These are phyloP conservation scores for Corvus moneduloides DNA, from an alignment of 2,113 vertebrate genomes.

Conservation along the genomic window DNA sequence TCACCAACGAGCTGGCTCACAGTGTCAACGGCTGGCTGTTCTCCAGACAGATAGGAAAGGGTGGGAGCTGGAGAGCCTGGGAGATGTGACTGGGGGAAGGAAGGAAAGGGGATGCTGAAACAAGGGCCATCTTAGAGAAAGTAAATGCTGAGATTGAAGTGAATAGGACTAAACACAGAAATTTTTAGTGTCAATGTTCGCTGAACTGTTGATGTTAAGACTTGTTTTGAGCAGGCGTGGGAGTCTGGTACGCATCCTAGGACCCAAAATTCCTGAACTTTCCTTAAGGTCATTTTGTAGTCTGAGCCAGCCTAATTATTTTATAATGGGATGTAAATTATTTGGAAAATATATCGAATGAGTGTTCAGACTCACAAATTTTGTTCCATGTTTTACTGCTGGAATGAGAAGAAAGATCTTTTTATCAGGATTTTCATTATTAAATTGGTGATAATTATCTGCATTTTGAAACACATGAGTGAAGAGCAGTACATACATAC, in stretches of 20 bases:
- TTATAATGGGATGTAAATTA: conserved; percentile 46
- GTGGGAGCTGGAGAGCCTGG: background rate
- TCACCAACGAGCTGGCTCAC: background rate
- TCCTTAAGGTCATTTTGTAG: conserved; percentile 23
- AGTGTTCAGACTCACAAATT: background rate
- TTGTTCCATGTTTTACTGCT: background rate
- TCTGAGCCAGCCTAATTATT: conserved; percentile 55
- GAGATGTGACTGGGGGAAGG: background rate
- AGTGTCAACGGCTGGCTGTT: background rate
- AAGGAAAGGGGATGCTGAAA: background rate
- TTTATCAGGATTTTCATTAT: conserved; percentile 17
- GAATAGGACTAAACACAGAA: background rate
- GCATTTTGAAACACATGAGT: background rate
- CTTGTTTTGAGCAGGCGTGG: conserved; percentile 4
- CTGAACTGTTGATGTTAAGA: background rate
- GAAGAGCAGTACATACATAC: background rate
- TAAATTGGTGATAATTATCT: conserved; percentile 27
- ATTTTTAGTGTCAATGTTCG: background rate
- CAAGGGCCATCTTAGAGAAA: background rate
- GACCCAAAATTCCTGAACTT: conserved; percentile 44
- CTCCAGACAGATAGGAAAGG: background rate
- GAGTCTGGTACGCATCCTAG: background rate
- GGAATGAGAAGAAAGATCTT: conserved; percentile 37
- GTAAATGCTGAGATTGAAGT: background rate
- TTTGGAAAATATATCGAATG: background rate